Conservation (phyloP, 2,797 vertebrate species). For the Linurgus olivaceus region DNA sequence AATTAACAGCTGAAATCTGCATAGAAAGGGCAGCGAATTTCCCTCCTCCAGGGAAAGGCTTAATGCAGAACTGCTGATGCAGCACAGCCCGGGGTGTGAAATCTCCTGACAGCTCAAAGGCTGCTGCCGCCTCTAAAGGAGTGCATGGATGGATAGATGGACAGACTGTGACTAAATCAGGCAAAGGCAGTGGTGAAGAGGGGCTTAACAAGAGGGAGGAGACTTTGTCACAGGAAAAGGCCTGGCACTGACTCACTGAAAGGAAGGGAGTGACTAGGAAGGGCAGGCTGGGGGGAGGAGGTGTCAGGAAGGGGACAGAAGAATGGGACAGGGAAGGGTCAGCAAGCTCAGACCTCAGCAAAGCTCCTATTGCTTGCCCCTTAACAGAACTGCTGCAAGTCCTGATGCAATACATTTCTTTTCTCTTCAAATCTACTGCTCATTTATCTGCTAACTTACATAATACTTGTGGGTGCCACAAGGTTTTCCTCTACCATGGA, state of each 20-base stretch:
- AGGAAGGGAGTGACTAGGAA: constrained; percentile 35
- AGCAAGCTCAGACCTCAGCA: not conserved
- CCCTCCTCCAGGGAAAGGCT: not conserved
- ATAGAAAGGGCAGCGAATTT: not conserved
- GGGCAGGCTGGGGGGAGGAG: not conserved
- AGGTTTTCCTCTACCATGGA: not conserved
- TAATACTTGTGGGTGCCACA: not conserved
- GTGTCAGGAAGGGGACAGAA: constrained; percentile 18
- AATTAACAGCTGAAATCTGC: not conserved
- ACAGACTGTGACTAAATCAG: not conserved
- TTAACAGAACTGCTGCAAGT: not conserved
- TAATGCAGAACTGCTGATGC: not conserved
- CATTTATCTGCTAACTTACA: not conserved
- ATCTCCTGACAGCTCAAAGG: not conserved
- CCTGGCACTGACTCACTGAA: constrained; percentile 39
- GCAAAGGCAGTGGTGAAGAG: not conserved
- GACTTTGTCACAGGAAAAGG: constrained; percentile 33
- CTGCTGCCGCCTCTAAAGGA: not conserved
- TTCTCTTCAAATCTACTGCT: not conserved
- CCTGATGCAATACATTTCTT: not conserved
- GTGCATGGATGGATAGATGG: not conserved
- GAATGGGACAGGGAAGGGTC: not conserved
- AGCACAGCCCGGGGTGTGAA: not conserved
- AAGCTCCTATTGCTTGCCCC: not conserved
- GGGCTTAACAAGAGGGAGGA: not conserved